Evolutionary conservation across 2,888 invertebrate species (phyloP), one percentile per base, ranked within the genome.

Genomic region (Calephelis perditalis): DNA sequence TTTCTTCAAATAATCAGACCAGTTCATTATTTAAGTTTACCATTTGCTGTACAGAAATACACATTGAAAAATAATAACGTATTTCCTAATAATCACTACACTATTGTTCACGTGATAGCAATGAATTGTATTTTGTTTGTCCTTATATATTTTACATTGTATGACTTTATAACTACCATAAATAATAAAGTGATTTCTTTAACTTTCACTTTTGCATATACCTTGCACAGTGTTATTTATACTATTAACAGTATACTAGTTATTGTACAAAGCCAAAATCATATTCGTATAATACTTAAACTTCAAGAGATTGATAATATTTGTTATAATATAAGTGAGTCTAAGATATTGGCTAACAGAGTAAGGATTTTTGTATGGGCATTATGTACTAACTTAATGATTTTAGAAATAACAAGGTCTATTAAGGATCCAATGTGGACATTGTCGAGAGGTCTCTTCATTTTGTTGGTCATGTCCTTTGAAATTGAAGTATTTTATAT

Each of bases 401-500:
- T 49, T 5, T 9, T 49, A 12, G 26, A 49, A 49, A 9, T 49
- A 3, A 2, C 15, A 26, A 26, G 26, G 9, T 4, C 26, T 9
- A 49, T 26, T 0, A 37, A 65, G 1, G 71, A 70, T 64, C 59
- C 63, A 1, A 10, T 61, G 10, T 71, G 68, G 68, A 52, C 57
- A 7, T 62, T 59, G 52, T 3, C 57, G 5, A 64, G 70, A 63
- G 65, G 62, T 12, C 11, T 68, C 10, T 65, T 68, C 9, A 56
- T 70, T 40, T 47, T 58, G 7, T 36, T 62, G 5, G 67, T 69
- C 6, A n/a, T 69, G 10, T 58, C 65, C 7, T 69, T 69, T 57
- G 71, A 72, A 40, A 35, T 73, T 9, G 71, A 72, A 61, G 9
- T 70, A 0, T 58, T 70, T 8, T 67, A 70, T 36, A 47, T 60